Conservation (phyloP, 2,888 invertebrate genomes). For the Hecatera dysodea region DNA sequence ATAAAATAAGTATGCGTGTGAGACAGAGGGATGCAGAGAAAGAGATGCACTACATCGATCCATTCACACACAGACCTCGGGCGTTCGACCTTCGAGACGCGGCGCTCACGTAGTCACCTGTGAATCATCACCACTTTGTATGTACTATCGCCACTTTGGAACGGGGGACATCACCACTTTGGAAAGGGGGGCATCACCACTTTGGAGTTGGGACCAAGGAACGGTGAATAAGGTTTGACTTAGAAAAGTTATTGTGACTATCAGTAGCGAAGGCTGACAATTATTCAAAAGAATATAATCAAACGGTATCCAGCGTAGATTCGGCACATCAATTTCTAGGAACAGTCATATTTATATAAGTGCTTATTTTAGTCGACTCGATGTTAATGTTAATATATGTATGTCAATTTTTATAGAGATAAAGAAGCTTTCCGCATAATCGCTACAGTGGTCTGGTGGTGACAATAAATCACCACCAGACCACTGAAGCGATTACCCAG, state of each 20-base stretch:
- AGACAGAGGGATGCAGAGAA: slow-evolving; percentile 87
- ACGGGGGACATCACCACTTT: slow-evolving; percentile 55
- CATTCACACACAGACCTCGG: slow-evolving; percentile 89
- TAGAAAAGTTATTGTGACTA: neutral
- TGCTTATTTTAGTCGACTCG: no score
- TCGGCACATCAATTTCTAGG: neutral
- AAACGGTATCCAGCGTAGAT: neutral
- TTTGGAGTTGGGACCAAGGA: no score
- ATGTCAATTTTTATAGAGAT: no score
- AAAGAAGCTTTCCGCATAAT: no score
- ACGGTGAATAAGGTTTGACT: slow-evolving; percentile 37
- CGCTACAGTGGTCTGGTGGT: no score
- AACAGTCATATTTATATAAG: no score
- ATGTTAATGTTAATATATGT: no score
- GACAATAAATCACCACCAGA: no score
- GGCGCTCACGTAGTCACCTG: slow-evolving; percentile 90
- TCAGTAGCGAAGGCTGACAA: slow-evolving; percentile 1
- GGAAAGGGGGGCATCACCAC: slow-evolving; percentile 41
- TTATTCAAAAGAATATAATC: neutral
- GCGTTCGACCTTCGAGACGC: slow-evolving; percentile 83
- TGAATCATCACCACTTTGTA: slow-evolving; percentile 83
- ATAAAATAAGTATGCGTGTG: slow-evolving; percentile 82
- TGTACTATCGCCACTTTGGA: slow-evolving; percentile 78
- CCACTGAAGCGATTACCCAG: no score
- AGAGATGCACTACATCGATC: slow-evolving; percentile 89